Percentiles rank a stretch among this genome's conserved stretches.
These are phyloP conservation scores for Heliconius hortense DNA, from an alignment of 2,888 invertebrate genomes.

Conservation along the genomic window DNA sequence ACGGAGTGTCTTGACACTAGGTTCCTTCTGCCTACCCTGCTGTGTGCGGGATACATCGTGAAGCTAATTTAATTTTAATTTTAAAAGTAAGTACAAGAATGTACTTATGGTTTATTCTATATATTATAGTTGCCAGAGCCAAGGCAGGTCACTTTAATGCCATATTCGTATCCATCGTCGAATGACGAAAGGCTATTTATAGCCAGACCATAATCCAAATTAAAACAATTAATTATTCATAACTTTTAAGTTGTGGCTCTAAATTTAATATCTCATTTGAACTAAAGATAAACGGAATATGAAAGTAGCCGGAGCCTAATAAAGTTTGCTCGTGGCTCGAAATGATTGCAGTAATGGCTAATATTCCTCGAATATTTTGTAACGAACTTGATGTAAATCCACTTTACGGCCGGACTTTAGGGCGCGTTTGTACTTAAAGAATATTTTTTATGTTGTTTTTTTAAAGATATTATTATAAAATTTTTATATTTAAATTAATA, in stretches of 20 bases:
- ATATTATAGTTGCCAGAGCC: background rate
- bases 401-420: constrained; percentile 30
- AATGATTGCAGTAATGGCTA: constrained; percentile 37
- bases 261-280: constrained; percentile 27
- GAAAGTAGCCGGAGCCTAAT: constrained; percentile 25
- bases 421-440: constrained; percentile 15
- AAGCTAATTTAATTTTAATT: no score
- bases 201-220: background rate
- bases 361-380: constrained; percentile 38
- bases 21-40: no score
- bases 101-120: background rate
- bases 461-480: background rate
- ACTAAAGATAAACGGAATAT: constrained; percentile 32
- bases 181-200: background rate
- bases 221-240: constrained; percentile 16
- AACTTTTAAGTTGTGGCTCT: constrained; percentile 20
- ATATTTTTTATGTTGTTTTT: constrained; percentile 9
- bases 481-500: background rate
- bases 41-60: no score
- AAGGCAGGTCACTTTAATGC: background rate
- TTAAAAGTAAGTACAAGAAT: background rate
- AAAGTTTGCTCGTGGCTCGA: constrained; percentile 25
- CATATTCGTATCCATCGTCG: no score
- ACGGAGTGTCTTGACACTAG: no score
- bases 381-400: constrained; percentile 37